Evolutionary conservation across 2,113 vertebrate genomes (phyloP), one percentile per base, ranked within the genome.

Genomic region (Rhabdomys dilectus): DNA sequence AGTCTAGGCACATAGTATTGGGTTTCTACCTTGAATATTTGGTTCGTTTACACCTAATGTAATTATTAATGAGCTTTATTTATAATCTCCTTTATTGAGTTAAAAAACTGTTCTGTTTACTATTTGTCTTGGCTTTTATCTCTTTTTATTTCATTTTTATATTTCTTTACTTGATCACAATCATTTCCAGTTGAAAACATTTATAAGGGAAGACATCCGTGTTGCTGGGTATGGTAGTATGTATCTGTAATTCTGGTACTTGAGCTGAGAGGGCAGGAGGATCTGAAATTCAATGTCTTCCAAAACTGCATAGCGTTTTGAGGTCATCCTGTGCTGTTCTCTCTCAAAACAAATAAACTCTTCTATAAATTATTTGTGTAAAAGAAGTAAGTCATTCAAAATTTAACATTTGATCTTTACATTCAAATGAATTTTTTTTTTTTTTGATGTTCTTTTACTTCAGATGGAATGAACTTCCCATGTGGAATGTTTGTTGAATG

Each of bases 21-120:
- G 45, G 45, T 45, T 45, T 45, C 45, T 45, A 45, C 45, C 45
- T 45, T 45, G 45, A 45, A 45, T 45, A 45, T 45, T 45, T 45
- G 45, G 45, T 45, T 45, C 6, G 21, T 45, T 85, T 45, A 45
- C n/a, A 85, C 42, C 64, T 64, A 85, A 62, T 64, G n/a, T 85
- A 64, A 85, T 85, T 93, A 80, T 87, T 86, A 51, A 72, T 89
- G 6, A 84, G 12, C 34, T 62, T 86, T n/a, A 45, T 66, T 89
- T 86, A 22, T 45, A 94, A 75, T 66, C 60, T 85, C 1, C 45
- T 31, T 92, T 72, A 75, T 73, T 51, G 22, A 29, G 1, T 93
- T 56, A 78, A 78, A 51, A 45, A 10, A 24, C 73, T 60, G 56
- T 84, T 80, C 39, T 80, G 4, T 45, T 72, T 95, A 21, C 16